A percentile compares a stretch with the other conserved stretches of the same genome.
phyloP scores from a whole-genome alignment of 2,888 invertebrate genomes.

The Spilosoma lubricipeda region DNA sequence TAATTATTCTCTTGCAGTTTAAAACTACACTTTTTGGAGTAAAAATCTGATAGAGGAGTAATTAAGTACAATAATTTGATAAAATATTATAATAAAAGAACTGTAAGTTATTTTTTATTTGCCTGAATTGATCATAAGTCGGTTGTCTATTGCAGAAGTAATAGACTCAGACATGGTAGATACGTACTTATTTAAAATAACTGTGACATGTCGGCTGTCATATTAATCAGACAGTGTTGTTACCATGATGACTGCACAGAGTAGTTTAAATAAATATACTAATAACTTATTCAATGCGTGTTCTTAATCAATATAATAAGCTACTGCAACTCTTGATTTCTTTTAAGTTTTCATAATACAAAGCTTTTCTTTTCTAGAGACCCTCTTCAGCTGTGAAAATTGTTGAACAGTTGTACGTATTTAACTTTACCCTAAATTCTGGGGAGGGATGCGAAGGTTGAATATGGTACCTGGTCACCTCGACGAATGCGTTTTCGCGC shows the following conservation, averaged over 20 bases:
- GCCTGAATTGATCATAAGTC: neutral
- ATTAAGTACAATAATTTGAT: neutral
- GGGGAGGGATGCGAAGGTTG: too few relatives aligned
- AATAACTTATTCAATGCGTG: neutral
- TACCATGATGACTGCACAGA: conserved; percentile 4
- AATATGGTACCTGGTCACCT: too few relatives aligned
- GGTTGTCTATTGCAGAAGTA: neutral
- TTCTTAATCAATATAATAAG: too few relatives aligned
- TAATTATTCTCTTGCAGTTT: too few relatives aligned
- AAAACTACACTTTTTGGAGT: too few relatives aligned
- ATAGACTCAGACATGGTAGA: neutral
- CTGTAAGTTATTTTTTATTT: neutral
- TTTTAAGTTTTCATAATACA: too few relatives aligned
- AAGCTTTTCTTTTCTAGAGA: too few relatives aligned
- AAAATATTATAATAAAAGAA: neutral
- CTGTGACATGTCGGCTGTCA: neutral
- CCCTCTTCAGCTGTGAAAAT: too few relatives aligned
- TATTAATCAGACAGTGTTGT: neutral
- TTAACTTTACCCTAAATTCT: too few relatives aligned
- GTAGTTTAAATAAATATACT: neutral
- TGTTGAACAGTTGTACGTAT: too few relatives aligned
- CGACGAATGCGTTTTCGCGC: neutral
- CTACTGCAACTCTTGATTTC: too few relatives aligned
- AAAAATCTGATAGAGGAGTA: neutral
- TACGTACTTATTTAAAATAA: conserved; percentile 4